phyloP scores from a whole-genome alignment of 2,113 vertebrate genomes.

The Heloderma charlesbogerti region DNA sequence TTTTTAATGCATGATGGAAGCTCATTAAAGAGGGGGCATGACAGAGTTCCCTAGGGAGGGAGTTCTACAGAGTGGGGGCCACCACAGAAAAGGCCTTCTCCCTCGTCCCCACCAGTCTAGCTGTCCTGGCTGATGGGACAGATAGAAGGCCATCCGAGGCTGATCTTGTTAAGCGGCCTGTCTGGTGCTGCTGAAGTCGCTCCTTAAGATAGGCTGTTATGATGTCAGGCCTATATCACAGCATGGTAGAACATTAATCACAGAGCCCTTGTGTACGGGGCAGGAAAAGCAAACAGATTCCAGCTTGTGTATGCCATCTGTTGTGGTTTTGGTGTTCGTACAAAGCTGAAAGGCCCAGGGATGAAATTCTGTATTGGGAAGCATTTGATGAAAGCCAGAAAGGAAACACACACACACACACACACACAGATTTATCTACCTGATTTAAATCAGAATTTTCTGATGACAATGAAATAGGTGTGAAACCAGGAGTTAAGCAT shows the following conservation, averaged over 20 bases:
- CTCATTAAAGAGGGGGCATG: too few species aligned
- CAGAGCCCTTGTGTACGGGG: neutral
- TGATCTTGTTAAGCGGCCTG: too few species aligned
- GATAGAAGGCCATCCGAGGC: too few species aligned
- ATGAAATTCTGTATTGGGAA: neutral
- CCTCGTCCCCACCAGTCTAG: too few species aligned
- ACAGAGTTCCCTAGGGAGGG: too few species aligned
- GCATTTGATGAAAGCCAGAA: neutral
- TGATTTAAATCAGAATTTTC: neutral
- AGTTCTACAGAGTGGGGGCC: too few species aligned
- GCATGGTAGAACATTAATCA: neutral
- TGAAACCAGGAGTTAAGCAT: neutral
- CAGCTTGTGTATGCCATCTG: neutral
- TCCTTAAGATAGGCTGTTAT: too few species aligned
- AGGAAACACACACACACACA: fast-evolving
- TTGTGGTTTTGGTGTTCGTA: neutral
- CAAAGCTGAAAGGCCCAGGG: neutral
- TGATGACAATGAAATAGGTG: neutral
- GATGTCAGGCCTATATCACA: neutral
- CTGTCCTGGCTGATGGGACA: too few species aligned
- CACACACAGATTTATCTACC: neutral
- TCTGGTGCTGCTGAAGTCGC: too few species aligned
- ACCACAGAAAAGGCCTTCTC: too few species aligned
- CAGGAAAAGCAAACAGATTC: neutral
- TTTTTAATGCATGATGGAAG: too few species aligned